Conservation (phyloP, 2,888 invertebrate species). For the Pyrocoelia pectoralis region DNA sequence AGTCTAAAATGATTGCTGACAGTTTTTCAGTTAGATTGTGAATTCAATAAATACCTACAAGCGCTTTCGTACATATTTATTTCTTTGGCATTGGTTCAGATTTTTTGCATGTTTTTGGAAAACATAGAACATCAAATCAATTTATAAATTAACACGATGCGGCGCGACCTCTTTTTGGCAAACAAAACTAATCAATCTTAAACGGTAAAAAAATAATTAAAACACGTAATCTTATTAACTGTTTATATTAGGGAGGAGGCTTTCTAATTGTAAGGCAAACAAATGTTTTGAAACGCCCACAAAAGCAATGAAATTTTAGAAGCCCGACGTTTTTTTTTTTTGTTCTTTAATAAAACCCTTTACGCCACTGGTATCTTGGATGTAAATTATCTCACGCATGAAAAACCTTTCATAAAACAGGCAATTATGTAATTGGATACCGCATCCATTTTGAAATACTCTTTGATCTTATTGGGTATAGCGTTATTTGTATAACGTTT, state of each 20-base stretch:
- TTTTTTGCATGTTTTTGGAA: too few relatives aligned
- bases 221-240: not conserved
- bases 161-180: too few relatives aligned
- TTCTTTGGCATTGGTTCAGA: too few relatives aligned
- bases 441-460: constrained; percentile 20
- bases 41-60: too few relatives aligned
- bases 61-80: too few relatives aligned
- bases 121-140: too few relatives aligned
- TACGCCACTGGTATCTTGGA: constrained; percentile 18
- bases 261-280: constrained; percentile 18
- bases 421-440: constrained; percentile 28
- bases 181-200: too few relatives aligned
- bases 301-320: constrained; percentile 24
- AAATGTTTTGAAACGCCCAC: constrained; percentile 23
- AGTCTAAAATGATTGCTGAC: too few relatives aligned
- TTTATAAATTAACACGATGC: too few relatives aligned
- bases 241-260: constrained; percentile 20
- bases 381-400: constrained; percentile 24
- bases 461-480: constrained; percentile 18
- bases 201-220: too few relatives aligned
- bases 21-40: too few relatives aligned
- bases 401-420: constrained; percentile 23
- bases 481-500: constrained; percentile 12
- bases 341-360: constrained; percentile 9
- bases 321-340: constrained; percentile 3